A percentile compares a stretch with the other conserved stretches of the same genome.
phyloP scores from a whole-genome alignment of 2,797 vertebrate genomes.

The Eupleurogrammus muticus region DNA sequence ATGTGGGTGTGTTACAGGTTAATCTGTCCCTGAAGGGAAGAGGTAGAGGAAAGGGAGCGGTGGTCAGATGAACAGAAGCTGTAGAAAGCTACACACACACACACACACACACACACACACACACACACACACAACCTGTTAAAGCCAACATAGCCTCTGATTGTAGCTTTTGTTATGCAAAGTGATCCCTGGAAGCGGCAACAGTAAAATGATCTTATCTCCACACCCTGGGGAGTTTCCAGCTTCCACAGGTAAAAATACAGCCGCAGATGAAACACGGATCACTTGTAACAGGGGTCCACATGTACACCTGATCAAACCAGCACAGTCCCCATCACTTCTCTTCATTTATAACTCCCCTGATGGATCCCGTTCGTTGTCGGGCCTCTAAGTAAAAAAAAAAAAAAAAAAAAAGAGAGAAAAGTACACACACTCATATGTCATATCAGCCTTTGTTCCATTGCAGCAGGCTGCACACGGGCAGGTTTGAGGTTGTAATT shows the following conservation, averaged over 20 bases:
- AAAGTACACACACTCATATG: slow-evolving; percentile 1
- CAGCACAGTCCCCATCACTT: neutral
- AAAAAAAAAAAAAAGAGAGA: slow-evolving; percentile 28
- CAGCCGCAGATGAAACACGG: slow-evolving; percentile 11
- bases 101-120: slow-evolving; percentile 59
- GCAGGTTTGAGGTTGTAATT: slow-evolving; percentile 5
- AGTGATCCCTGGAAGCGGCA: slow-evolving; percentile 3
- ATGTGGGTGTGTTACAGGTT: slow-evolving; percentile 27
- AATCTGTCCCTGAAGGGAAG: slow-evolving; percentile 52
- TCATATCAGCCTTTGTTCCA: slow-evolving; percentile 33
- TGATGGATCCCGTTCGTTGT: slow-evolving; percentile 22
- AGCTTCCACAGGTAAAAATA: slow-evolving; percentile 27
- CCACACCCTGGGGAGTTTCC: slow-evolving; percentile 17
- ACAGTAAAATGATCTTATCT: slow-evolving; percentile 22
- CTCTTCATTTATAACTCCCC: slow-evolving; percentile 22
- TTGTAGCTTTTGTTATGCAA: slow-evolving; percentile 40
- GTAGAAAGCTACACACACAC: slow-evolving; percentile 74
- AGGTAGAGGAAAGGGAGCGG: slow-evolving; percentile 59
- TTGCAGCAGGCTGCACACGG: neutral
- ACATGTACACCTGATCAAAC: slow-evolving; percentile 42
- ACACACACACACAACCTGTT: slow-evolving; percentile 72
- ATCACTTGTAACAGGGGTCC: slow-evolving; percentile 34
- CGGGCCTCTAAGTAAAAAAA: slow-evolving; percentile 32
- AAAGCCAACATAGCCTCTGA: neutral
- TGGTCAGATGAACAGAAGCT: slow-evolving; percentile 58